phyloP scores from a whole-genome alignment of 2,113 vertebrate genomes.

The Athene noctua region DNA sequence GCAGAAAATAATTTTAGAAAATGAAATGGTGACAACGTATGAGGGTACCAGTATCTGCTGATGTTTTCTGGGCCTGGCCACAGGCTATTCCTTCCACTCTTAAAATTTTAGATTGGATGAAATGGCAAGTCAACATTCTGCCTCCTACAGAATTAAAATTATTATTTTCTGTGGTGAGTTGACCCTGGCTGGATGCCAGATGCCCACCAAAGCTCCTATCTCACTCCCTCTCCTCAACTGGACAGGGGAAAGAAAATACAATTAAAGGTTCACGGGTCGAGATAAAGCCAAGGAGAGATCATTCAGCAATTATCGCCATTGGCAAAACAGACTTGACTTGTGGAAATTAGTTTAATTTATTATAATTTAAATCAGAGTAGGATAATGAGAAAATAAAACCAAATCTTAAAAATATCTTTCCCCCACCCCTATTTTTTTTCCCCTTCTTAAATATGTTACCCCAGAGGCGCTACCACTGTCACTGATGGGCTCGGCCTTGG shows the following conservation, averaged over 20 bases:
- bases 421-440: neutral
- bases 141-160: neutral
- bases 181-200: neutral
- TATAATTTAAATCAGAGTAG: neutral
- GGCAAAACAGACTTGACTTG: neutral
- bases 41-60: neutral
- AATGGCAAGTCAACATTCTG: neutral
- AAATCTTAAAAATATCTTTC: neutral
- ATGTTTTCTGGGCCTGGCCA: neutral
- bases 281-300: neutral
- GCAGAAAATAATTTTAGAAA: neutral
- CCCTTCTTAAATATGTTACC: neutral
- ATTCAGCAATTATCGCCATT: neutral
- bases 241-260: neutral
- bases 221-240: neutral
- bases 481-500: neutral
- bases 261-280: neutral
- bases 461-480: neutral
- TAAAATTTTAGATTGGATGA: neutral
- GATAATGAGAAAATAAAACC: neutral
- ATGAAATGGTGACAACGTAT: neutral
- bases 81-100: neutral
- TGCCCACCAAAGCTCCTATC: neutral
- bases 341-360: neutral
- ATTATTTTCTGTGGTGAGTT: neutral